Percentiles rank a stretch among this genome's conserved stretches.
phyloP scores from a whole-genome alignment of 2,113 vertebrate species.

The Bos javanicus region DNA sequence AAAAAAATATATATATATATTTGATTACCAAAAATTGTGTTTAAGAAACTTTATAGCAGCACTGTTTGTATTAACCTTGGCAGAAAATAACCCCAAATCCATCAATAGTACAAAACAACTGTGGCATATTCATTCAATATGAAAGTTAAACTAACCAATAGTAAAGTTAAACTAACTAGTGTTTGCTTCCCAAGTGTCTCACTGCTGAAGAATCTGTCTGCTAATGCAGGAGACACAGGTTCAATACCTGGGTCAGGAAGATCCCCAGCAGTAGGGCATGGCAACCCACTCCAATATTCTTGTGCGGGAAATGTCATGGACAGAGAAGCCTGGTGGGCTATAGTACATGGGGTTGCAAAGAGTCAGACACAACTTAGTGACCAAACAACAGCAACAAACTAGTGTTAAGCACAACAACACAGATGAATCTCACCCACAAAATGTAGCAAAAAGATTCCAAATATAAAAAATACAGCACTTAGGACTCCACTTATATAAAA shows the following conservation, averaged over 20 bases:
- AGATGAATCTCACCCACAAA: not conserved
- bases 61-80: not conserved
- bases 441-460: not conserved
- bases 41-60: not conserved
- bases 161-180: not conserved
- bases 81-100: not conserved
- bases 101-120: not conserved
- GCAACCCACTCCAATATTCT: not conserved
- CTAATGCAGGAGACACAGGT: not conserved
- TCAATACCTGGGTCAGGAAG: not conserved
- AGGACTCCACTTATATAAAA: not conserved
- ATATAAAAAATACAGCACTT: not conserved
- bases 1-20: not conserved
- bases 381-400: not conserved
- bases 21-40: not conserved
- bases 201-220: not conserved
- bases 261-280: not conserved
- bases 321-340: not conserved
- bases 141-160: no score
- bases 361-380: not conserved
- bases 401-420: not conserved
- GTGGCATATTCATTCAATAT: no score
- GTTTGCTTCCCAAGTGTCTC: not conserved
- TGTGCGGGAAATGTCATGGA: not conserved
- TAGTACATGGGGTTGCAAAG: not conserved